Evolutionary conservation across 1,140 invertebrate genomes (phyloP).

Genomic region (Drosophila willistoni): DNA sequence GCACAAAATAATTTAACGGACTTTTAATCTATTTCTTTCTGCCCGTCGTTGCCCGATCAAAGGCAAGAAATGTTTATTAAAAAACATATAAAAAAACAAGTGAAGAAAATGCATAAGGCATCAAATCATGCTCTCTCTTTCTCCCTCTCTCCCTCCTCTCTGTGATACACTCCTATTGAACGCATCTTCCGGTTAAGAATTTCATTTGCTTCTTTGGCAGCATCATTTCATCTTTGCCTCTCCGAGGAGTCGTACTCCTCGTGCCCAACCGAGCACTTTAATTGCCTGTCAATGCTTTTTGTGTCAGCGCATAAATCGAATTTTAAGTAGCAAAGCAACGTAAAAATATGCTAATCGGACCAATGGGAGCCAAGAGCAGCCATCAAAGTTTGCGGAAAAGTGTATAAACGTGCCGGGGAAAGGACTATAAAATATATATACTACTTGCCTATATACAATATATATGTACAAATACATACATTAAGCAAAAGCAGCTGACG

Average conservation of each 20-base stretch:
- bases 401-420: slow-evolving; percentile 42
- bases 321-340: slow-evolving; percentile 37
- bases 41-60: slow-evolving; percentile 52
- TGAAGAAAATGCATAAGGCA: slow-evolving; percentile 29
- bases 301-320: slow-evolving; percentile 61
- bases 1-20: slow-evolving; percentile 71
- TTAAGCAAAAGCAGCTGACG: neutral
- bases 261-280: slow-evolving; percentile 37
- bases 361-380: slow-evolving; percentile 7
- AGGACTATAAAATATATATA: neutral
- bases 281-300: slow-evolving; percentile 65
- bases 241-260: neutral
- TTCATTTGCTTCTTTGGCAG: slow-evolving; percentile 53
- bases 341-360: slow-evolving; percentile 57
- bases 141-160: neutral
- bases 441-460: neutral
- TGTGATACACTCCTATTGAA: neutral
- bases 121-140: slow-evolving; percentile 19
- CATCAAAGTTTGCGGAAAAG: slow-evolving; percentile 50
- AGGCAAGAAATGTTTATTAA: slow-evolving; percentile 70
- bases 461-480: neutral
- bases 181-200: slow-evolving; percentile 36
- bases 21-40: slow-evolving; percentile 76
- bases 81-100: slow-evolving; percentile 38
- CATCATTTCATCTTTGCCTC: slow-evolving; percentile 6